Evolutionary conservation across 2,888 invertebrate species (phyloP).

Genomic region (Conus canariensis): DNA sequence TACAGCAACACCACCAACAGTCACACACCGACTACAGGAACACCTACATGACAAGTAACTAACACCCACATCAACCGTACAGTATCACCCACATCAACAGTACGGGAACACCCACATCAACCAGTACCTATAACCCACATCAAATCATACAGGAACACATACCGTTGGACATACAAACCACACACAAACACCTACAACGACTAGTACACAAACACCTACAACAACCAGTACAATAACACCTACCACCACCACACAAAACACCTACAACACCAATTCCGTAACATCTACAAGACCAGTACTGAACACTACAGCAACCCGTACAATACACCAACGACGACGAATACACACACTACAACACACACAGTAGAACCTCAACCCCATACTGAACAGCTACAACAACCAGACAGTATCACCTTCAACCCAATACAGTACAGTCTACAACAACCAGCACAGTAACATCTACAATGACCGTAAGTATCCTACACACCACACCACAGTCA

Average conservation of each 20-base stretch:
- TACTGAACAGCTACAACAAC: not conserved
- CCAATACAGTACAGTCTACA: not conserved
- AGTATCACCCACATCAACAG: not conserved
- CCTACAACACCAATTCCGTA: not conserved
- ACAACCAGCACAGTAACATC: not conserved
- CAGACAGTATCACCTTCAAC: not conserved
- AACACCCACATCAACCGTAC: not conserved
- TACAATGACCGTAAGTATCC: not conserved
- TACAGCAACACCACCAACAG: too few species aligned
- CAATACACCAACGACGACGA: not conserved
- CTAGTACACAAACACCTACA: not conserved
- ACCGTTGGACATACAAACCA: not conserved
- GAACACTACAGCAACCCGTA: not conserved
- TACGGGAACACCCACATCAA: not conserved
- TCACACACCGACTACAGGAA: too few species aligned
- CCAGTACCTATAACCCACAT: not conserved
- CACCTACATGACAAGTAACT: not conserved
- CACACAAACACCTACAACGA: not conserved
- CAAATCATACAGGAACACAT: not conserved
- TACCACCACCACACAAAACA: not conserved
- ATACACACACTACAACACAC: not conserved
- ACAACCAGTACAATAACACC: not conserved
- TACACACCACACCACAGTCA: not conserved
- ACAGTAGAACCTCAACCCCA: not conserved
- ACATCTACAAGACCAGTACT: not conserved